phyloP scores from a whole-genome alignment of 2,888 invertebrate genomes.

The Vesta saturnalis region DNA sequence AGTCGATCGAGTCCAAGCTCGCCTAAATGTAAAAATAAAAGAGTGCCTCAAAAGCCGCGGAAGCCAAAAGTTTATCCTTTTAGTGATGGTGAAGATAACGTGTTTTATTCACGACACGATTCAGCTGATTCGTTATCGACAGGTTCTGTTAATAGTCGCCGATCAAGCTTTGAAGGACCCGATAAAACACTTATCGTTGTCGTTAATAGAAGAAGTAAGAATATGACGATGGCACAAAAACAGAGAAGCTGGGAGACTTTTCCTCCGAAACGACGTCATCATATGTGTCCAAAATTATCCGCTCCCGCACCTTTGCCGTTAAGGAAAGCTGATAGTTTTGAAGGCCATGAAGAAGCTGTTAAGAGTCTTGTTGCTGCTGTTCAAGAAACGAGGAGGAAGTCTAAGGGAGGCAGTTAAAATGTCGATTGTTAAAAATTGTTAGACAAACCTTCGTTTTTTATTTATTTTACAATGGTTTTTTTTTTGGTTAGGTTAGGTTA shows the following conservation, averaged over 20 bases:
- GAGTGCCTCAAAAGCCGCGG: constrained; percentile 46
- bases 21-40: constrained; percentile 59
- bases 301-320: constrained; percentile 57
- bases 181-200: constrained; percentile 67
- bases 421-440: not conserved
- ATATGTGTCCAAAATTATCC: constrained; percentile 57
- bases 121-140: constrained; percentile 69
- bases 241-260: constrained; percentile 73
- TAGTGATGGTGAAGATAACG: constrained; percentile 67
- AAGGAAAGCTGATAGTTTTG: constrained; percentile 74
- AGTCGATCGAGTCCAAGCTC: constrained; percentile 59
- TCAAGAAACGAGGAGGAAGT: constrained; percentile 70
- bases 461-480: no score
- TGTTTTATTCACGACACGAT: constrained; percentile 63
- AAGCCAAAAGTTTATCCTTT: constrained; percentile 65
- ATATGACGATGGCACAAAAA: constrained; percentile 65
- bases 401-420: constrained; percentile 59
- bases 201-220: constrained; percentile 60
- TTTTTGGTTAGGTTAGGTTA: no score
- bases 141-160: constrained; percentile 61
- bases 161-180: constrained; percentile 65
- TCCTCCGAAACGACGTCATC: constrained; percentile 64
- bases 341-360: constrained; percentile 76
- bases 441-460: no score
- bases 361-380: constrained; percentile 73